Base-by-base conservation (phyloP, 2,888 invertebrate species). In the Tipula lateralis region DNA sequence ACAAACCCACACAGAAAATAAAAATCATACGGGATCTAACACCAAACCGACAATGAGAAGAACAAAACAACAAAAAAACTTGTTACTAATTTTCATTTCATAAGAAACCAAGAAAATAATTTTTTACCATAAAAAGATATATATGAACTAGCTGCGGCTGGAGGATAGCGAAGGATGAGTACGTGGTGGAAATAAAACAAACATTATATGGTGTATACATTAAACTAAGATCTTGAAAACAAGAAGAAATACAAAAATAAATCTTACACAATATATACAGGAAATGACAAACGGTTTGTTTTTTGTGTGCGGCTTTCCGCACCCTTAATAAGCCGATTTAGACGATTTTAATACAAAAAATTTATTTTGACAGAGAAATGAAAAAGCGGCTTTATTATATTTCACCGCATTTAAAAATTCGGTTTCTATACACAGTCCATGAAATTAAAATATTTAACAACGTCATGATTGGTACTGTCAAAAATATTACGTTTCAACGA, bases 291-390 rank as follows among this genome's bases (percentile, higher is more conserved):
- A 66, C 24, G 66, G 66, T 24, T 66, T 66, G 66, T 66, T 19
- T 66, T 66, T 66, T 66, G 66, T 66, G 9, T 66, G 66, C 66
- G 66, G 66, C 9, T 66, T 66, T 66, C 66, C 66, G 24, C 66
- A 66, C 66, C 66, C 66, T 66, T 66, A 66, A 66, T 66, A 66
- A 66, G 66, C 66, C 66, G 66, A 66, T 66, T 66, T 24, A 24
- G 66, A 24, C 24, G 66, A 24, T 24, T 66, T 66, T 66, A 66
- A 66, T 66, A 24, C 66, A 66, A 66, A 66, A 66, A 9, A 7
- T 19, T 19, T 66, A 12, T 24, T 66, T 66, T 66, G 66, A 66
- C 66, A 66, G 66, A 66, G 24, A 66, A 66, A 66, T 66, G 24
- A 24, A 66, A 44, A 66, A 24, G 13, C 66, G 24, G 12, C 66